Evolutionary conservation across 2,797 vertebrate species (phyloP).

Genomic region (Cuculus canorus): DNA sequence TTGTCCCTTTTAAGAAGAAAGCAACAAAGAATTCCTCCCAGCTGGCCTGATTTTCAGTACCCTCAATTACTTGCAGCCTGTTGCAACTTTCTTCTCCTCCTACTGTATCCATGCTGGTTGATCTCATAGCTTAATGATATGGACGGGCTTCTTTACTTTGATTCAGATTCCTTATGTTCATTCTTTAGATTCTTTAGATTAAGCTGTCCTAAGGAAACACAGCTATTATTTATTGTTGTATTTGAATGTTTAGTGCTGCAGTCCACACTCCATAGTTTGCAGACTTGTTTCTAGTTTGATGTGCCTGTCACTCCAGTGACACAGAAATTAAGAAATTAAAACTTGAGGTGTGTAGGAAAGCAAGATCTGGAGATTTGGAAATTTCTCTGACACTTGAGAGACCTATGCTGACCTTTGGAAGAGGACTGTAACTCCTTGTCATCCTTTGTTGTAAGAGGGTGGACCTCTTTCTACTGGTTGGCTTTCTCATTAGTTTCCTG

Average conservation of each 20-base stretch:
- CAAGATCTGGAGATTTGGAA: not conserved
- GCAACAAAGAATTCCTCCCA: slow-evolving; percentile 5
- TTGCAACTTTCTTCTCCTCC: not conserved
- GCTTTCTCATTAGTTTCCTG: not conserved
- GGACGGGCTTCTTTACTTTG: not conserved
- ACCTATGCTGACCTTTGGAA: not conserved
- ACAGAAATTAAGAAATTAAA: not conserved
- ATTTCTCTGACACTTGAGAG: not conserved
- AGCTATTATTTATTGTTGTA: not conserved
- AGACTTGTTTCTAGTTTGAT: not conserved
- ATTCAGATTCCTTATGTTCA: not conserved
- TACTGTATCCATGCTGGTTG: not conserved
- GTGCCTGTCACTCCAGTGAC: not conserved
- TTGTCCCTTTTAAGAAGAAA: slow-evolving; percentile 23
- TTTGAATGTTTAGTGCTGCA: not conserved
- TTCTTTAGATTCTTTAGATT: not conserved
- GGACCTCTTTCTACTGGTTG: not conserved
- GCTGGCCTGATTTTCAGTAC: not conserved
- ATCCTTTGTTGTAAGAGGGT: not conserved
- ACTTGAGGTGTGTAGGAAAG: not conserved
- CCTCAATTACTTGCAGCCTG: not conserved
- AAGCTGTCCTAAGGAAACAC: not conserved
- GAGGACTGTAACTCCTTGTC: not conserved
- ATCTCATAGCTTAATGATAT: not conserved
- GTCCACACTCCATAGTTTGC: not conserved